phyloP scores from a whole-genome alignment of 92 coral and sea anemone genomes.

The Phenganax subtilis region DNA sequence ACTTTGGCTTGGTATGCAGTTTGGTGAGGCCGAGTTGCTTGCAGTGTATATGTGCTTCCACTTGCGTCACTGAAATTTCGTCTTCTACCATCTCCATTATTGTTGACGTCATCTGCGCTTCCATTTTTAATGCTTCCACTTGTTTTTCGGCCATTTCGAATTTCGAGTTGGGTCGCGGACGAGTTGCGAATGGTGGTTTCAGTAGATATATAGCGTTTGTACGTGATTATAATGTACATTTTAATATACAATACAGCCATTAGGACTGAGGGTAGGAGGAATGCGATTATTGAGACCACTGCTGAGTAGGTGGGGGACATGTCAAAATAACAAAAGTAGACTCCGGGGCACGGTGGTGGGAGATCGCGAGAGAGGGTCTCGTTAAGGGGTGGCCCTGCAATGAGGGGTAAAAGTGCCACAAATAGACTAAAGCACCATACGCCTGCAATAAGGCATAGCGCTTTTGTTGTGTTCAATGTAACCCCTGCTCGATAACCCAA shows the following conservation, averaged over 20 bases:
- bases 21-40: background rate
- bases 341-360: constrained; percentile 14
- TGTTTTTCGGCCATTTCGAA: background rate
- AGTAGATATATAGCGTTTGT: background rate
- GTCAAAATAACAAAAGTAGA: constrained; percentile 9
- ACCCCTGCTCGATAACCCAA: constrained; percentile 18
- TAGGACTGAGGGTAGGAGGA: constrained; percentile 20
- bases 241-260: constrained; percentile 20
- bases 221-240: constrained; percentile 12
- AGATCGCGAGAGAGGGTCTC: constrained; percentile 7
- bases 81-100: background rate
- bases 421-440: background rate
- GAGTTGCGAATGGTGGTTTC: background rate
- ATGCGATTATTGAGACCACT: background rate
- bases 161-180: background rate
- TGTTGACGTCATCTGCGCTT: background rate
- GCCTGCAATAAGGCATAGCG: background rate
- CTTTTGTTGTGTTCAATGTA: constrained; percentile 3
- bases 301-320: constrained; percentile 29
- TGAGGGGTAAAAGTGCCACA: constrained; percentile 5
- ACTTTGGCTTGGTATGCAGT: constrained; percentile 17
- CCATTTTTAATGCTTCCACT: background rate
- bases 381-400: constrained; percentile 8
- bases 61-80: background rate
- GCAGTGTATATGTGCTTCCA: background rate